Conservation (phyloP, 2,113 vertebrate genomes). For the Porphyrio hochstetteri region DNA sequence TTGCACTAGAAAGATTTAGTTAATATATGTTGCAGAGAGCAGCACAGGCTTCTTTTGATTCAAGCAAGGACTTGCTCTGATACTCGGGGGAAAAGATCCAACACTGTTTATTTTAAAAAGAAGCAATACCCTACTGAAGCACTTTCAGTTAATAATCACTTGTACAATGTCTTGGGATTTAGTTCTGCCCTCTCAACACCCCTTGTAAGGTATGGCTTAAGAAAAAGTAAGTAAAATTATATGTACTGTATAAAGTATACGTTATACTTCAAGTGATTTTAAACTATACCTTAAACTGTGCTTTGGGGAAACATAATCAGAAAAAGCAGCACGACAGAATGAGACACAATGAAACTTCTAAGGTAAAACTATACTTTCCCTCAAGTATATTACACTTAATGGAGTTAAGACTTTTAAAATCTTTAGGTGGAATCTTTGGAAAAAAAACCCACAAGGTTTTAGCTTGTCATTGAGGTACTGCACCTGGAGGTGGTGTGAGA, state of each 20-base stretch:
- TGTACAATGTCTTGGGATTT: conserved; percentile 39
- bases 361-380: conserved; percentile 30
- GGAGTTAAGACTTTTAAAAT: conserved; percentile 15
- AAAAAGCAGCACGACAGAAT: conserved; percentile 14
- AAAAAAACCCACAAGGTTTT: background rate
- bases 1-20: background rate
- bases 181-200: background rate
- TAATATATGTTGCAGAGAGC: background rate
- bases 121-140: background rate
- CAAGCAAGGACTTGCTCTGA: background rate
- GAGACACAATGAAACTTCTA: conserved; percentile 25
- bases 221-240: conserved; percentile 61
- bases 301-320: conserved; percentile 60
- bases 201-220: conserved; percentile 18
- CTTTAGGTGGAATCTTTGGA: background rate
- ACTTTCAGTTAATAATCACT: conserved; percentile 8
- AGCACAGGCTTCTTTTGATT: background rate
- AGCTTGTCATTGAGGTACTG: background rate
- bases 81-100: background rate
- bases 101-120: background rate
- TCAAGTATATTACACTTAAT: conserved; percentile 42
- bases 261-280: conserved; percentile 54
- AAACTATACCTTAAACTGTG: conserved; percentile 48
- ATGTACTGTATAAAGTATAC: conserved; percentile 39
- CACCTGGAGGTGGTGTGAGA: background rate